Percentiles rank a stretch among this genome's conserved stretches.
Evolutionary conservation across 2,797 vertebrate species (phyloP).

Genomic region (Phylloscopus collybita): DNA sequence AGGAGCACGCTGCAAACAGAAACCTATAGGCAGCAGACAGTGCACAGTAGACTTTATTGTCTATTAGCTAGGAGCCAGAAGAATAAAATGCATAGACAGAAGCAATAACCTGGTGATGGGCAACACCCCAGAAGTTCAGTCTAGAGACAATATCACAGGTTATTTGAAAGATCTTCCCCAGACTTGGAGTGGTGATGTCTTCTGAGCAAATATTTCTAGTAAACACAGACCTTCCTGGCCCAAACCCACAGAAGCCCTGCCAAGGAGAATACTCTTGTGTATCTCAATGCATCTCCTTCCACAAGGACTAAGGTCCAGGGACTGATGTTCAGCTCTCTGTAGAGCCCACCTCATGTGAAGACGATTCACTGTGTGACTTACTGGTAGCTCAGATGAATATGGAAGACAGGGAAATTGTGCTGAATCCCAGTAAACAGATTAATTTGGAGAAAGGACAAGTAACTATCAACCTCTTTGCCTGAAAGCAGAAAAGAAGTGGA

Average conservation of each 20-base stretch:
- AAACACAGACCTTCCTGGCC: not conserved
- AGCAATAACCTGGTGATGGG: not conserved
- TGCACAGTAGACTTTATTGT: not conserved
- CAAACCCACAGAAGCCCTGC: not conserved
- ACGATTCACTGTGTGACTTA: not conserved
- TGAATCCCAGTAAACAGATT: not conserved
- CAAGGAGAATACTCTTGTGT: not conserved
- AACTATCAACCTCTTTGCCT: not conserved
- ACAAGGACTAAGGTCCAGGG: fast-evolving
- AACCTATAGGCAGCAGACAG: not conserved
- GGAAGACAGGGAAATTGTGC: not conserved
- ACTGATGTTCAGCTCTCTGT: not conserved
- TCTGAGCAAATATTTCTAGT: not conserved
- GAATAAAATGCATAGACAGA: not conserved
- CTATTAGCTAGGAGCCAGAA: not conserved
- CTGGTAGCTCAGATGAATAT: not conserved
- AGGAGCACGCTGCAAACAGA: not conserved
- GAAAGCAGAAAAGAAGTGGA: not conserved
- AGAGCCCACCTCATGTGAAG: not conserved
- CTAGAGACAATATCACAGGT: not conserved
- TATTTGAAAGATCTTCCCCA: not conserved
- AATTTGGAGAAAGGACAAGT: not conserved
- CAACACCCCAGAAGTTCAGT: not conserved
- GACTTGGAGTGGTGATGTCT: not conserved
- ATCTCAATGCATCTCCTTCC: not conserved